phyloP scores from a whole-genome alignment of 2,888 invertebrate species.

The Tryphoninae sp. region DNA sequence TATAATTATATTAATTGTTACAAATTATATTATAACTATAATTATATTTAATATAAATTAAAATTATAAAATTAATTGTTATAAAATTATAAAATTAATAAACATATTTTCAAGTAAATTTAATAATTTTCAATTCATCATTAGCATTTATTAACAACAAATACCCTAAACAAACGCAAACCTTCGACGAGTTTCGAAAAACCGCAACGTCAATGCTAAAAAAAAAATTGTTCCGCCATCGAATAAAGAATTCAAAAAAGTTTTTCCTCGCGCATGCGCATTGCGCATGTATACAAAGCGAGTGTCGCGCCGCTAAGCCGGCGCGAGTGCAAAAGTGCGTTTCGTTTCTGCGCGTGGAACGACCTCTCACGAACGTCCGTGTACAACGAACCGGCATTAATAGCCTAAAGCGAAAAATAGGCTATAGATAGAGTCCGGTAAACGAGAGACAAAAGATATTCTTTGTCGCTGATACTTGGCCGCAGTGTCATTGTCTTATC shows the following conservation, averaged over 20 bases:
- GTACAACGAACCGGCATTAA: not conserved
- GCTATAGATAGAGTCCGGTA: not conserved
- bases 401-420: not conserved
- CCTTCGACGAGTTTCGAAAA: not conserved
- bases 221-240: not conserved
- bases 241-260: not conserved
- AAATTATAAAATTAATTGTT: too few species aligned
- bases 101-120: too few species aligned
- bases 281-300: not conserved
- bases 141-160: too few species aligned
- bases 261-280: not conserved
- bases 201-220: not conserved
- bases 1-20: too few species aligned
- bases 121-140: too few species aligned
- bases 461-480: slow-evolving; percentile 29
- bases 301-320: not conserved
- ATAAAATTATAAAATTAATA: too few species aligned
- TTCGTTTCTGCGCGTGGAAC: slow-evolving; percentile 9
- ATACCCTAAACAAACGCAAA: too few species aligned
- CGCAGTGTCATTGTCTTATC: slow-evolving; percentile 4
- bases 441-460: slow-evolving; percentile 19
- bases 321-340: not conserved
- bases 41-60: too few species aligned
- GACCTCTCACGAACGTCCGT: not conserved
- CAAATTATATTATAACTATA: too few species aligned